Evolutionary conservation across 2,888 invertebrate genomes (phyloP).

Genomic region (Tenthredo amoena): DNA sequence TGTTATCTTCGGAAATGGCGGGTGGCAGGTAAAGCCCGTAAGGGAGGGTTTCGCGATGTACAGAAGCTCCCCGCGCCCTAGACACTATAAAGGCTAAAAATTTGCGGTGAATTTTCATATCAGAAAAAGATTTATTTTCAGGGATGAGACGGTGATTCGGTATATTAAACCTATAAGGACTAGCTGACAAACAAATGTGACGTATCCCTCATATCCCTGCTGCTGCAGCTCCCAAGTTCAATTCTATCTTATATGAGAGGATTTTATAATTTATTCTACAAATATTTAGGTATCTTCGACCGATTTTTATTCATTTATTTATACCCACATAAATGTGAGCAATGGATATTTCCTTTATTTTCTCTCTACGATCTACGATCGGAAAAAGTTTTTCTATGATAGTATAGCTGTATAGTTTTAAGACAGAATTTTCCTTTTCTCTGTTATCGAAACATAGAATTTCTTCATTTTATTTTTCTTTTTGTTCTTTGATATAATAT

Average conservation of each 20-base stretch:
- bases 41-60: no score
- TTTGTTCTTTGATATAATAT: neutral
- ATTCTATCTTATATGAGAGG: no score
- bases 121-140: neutral
- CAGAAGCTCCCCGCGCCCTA: neutral
- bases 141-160: neutral
- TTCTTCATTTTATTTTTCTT: neutral
- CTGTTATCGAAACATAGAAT: neutral
- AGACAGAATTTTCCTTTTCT: neutral
- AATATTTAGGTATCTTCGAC: no score
- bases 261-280: neutral
- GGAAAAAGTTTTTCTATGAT: neutral
- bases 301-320: no score
- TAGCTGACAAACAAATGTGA: neutral
- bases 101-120: neutral
- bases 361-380: neutral
- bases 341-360: neutral
- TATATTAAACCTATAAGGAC: neutral
- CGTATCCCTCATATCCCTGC: neutral
- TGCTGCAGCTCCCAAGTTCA: neutral
- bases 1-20: slow-evolving; percentile 20
- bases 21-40: neutral
- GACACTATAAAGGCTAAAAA: neutral
- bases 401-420: no score
- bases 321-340: no score